Conservation (phyloP, 2,888 invertebrate genomes). For the Abrostola tripartita region DNA sequence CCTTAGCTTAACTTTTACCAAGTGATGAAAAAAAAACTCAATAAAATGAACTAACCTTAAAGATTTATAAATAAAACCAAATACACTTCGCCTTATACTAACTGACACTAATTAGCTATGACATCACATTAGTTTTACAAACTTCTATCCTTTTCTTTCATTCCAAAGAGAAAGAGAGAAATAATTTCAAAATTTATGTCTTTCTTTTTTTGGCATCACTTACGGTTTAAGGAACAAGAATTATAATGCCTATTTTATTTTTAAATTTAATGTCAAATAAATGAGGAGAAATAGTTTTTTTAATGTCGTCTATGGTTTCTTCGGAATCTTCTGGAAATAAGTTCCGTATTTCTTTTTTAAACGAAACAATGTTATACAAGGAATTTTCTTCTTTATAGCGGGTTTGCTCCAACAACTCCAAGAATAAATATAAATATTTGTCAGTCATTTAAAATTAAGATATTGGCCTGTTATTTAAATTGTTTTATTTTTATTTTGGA, state of each 20-base stretch:
- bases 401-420: neutral
- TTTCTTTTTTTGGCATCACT: conserved; percentile 68
- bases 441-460: neutral
- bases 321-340: conserved; percentile 37
- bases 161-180: conserved; percentile 56
- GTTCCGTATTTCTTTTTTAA: conserved; percentile 5
- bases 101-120: conserved; percentile 81
- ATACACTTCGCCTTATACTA: conserved; percentile 67
- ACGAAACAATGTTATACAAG: neutral
- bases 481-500: neutral
- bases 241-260: conserved; percentile 45
- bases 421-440: neutral
- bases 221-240: conserved; percentile 50
- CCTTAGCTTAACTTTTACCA: neutral
- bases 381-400: neutral
- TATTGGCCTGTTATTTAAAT: neutral
- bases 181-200: conserved; percentile 61
- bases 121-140: conserved; percentile 78
- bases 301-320: conserved; percentile 44
- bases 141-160: conserved; percentile 62
- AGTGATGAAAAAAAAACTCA: neutral
- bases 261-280: conserved; percentile 49
- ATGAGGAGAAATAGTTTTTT: conserved; percentile 43
- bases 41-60: neutral
- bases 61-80: neutral